These are phyloP conservation scores for Lasioglossum leucozonium DNA, from an alignment of 2,888 invertebrate species.

Conservation along the genomic window DNA sequence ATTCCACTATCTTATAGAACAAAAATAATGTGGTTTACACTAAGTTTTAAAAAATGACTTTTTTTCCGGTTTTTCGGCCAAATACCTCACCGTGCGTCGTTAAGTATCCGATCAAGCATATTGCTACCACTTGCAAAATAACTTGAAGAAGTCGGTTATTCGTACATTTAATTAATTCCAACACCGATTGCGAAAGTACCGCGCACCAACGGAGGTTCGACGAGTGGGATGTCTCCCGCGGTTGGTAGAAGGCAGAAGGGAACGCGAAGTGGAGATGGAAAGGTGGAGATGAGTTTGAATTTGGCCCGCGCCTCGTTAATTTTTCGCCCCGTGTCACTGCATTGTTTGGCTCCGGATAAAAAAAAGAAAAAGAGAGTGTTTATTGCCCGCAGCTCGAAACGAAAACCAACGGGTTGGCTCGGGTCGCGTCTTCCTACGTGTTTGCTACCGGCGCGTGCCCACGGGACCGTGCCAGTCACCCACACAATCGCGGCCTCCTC, in stretches of 20 bases:
- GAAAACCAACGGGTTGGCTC: conserved; percentile 57
- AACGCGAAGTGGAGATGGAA: conserved; percentile 21
- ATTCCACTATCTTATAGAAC: too few species aligned
- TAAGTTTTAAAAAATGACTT: too few species aligned
- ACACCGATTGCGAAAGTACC: not conserved
- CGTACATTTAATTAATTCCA: too few species aligned
- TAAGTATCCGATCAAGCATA: too few species aligned
- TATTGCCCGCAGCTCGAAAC: conserved; percentile 73
- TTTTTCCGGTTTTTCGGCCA: too few species aligned
- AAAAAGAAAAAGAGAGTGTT: conserved; percentile 56
- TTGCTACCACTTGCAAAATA: too few species aligned
- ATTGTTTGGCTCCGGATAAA: conserved; percentile 70
- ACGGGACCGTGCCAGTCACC: conserved; percentile 32
- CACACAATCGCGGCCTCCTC: conserved; percentile 51
- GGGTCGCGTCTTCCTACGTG: conserved; percentile 20
- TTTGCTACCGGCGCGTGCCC: conserved; percentile 31
- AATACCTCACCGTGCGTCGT: too few species aligned
- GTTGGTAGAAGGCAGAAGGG: not conserved
- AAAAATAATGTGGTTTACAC: too few species aligned
- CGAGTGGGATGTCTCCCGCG: not conserved
- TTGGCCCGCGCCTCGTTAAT: conserved; percentile 76
- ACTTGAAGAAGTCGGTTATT: too few species aligned
- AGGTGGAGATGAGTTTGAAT: conserved; percentile 64
- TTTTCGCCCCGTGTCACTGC: conserved; percentile 76
- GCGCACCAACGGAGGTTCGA: not conserved